Conservation (phyloP, 2,797 vertebrate genomes). For the Astyanax mexicanus region DNA sequence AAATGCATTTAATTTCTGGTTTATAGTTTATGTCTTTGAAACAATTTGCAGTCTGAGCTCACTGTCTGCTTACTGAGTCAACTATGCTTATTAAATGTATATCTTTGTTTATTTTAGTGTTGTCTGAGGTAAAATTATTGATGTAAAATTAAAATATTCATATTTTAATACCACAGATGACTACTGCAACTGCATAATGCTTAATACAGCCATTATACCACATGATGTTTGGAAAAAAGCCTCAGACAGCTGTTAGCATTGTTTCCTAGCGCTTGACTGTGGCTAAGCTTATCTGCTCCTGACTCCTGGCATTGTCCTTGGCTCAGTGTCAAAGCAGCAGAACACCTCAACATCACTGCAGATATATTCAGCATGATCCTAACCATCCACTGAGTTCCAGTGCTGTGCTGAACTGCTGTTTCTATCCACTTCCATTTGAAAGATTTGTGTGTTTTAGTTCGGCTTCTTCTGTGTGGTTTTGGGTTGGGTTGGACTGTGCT, state of each 20-base stretch:
- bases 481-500: no score
- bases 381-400: no score
- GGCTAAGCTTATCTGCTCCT: background rate
- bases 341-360: background rate
- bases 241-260: background rate
- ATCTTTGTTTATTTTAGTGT: no score
- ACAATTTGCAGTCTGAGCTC: no score
- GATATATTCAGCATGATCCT: background rate
- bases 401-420: slow-evolving; percentile 45
- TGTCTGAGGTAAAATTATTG: no score
- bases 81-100: no score
- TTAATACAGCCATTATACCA: no score
- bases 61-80: no score
- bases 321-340: slow-evolving; percentile 46
- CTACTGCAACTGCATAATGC: no score
- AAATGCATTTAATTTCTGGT: no score
- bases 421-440: background rate
- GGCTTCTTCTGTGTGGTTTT: no score
- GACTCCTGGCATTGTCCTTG: slow-evolving; percentile 52
- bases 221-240: background rate
- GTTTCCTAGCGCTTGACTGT: background rate
- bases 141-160: background rate
- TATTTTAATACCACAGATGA: background rate
- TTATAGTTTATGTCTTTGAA: no score
- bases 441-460: background rate